Conservation (phyloP, 2,888 invertebrate genomes). For the Drosophila antonietae region DNA sequence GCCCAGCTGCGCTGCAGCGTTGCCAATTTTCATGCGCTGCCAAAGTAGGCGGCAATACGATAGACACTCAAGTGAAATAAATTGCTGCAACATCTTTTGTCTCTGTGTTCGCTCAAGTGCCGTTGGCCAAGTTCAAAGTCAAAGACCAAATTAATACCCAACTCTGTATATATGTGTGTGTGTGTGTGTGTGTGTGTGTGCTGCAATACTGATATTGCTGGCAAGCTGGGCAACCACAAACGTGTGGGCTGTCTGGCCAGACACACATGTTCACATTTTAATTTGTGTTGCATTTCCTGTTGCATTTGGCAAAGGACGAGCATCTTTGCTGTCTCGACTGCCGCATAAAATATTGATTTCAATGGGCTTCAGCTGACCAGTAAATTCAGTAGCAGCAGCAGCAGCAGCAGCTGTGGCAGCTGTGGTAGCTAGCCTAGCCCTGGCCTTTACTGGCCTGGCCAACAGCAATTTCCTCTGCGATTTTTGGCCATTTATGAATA, state of each 20-base stretch:
- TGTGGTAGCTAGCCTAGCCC: not conserved
- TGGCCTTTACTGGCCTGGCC: constrained; percentile 3
- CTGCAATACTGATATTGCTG: constrained; percentile 32
- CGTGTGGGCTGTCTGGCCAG: constrained; percentile 55
- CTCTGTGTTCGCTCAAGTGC: not conserved
- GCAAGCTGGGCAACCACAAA: constrained; percentile 54
- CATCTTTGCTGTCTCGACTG: constrained; percentile 57
- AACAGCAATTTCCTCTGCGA: constrained; percentile 43
- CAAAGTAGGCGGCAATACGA: constrained; percentile 38
- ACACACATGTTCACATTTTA: constrained; percentile 74
- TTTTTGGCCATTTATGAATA: constrained; percentile 81
- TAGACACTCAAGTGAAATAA: constrained; percentile 1
- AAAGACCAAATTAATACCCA: constrained; percentile 45
- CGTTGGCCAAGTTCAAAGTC: constrained; percentile 48
- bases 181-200: constrained; percentile 1
- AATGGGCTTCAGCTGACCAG: constrained; percentile 36
- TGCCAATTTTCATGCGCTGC: constrained; percentile 32
- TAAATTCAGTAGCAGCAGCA: constrained; percentile 28
- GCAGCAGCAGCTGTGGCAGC: constrained; percentile 28
- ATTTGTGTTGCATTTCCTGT: constrained; percentile 80
- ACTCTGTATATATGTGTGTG: not conserved
- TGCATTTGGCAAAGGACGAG: constrained; percentile 57
- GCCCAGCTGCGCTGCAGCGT: constrained; percentile 16
- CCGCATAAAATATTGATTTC: constrained; percentile 79
- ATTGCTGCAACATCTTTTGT: constrained; percentile 11